These are phyloP conservation scores for Anolis apletophallus DNA, from an alignment of 2,797 vertebrate genomes.

Conservation along the genomic window DNA sequence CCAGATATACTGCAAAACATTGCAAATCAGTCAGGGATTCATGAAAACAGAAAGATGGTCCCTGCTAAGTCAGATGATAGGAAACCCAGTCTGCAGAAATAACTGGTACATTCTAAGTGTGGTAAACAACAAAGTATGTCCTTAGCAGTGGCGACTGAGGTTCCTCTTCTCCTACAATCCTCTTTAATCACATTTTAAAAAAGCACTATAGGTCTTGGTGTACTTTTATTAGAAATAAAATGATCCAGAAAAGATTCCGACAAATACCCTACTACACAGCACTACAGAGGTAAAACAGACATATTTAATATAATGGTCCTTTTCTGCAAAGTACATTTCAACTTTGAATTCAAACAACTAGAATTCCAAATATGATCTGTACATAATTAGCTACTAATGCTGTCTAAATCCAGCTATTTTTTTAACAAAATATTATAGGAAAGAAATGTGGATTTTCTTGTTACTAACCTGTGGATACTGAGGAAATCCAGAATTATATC, in stretches of 20 bases:
- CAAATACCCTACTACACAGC: neutral
- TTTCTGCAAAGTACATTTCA: neutral
- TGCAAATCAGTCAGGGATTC: neutral
- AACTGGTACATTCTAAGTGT: neutral
- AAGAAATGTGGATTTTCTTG: slow-evolving; percentile 18
- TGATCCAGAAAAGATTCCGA: neutral
- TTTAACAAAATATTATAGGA: neutral
- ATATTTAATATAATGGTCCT: neutral
- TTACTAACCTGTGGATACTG: slow-evolving; percentile 77
- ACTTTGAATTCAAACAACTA: neutral
- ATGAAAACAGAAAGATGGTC: neutral
- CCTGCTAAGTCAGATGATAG: neutral
- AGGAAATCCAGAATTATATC: slow-evolving; percentile 76
- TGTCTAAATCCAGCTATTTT: neutral
- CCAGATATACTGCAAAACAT: neutral
- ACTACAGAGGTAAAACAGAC: neutral
- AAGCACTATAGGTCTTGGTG: neutral
- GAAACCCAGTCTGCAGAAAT: neutral
- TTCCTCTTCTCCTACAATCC: neutral
- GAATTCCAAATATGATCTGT: neutral
- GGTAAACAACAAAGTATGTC: neutral
- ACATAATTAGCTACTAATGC: neutral
- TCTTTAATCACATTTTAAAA: neutral
- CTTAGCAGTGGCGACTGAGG: no score
- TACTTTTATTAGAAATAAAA: neutral